phyloP scores from a whole-genome alignment of 2,113 vertebrate species.

The Okapia johnstoni region DNA sequence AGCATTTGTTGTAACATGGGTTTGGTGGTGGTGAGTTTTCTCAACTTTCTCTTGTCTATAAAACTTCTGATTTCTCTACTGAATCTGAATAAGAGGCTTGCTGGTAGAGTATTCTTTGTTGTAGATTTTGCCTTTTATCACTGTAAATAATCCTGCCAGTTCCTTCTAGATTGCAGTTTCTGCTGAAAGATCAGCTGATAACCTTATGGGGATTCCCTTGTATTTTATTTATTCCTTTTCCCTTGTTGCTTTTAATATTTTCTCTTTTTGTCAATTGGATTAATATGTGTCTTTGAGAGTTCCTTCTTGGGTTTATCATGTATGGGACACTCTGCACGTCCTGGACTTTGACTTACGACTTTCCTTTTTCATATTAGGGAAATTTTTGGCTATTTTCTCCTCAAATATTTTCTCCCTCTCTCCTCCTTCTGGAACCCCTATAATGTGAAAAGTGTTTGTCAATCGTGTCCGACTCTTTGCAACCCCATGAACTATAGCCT shows the following conservation, averaged over 20 bases:
- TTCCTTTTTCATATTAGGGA: neutral
- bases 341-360: neutral
- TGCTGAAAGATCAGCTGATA: neutral
- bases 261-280: neutral
- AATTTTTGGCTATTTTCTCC: neutral
- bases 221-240: neutral
- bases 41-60: neutral
- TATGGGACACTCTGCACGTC: neutral
- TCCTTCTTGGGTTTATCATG: neutral
- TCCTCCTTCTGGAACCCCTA: neutral
- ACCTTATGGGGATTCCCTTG: neutral
- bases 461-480: neutral
- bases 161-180: neutral
- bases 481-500: neutral
- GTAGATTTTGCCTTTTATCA: neutral
- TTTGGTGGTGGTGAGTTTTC: neutral
- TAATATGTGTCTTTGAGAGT: neutral
- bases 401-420: neutral
- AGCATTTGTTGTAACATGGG: neutral
- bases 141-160: neutral
- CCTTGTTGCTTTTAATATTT: neutral
- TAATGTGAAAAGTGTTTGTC: neutral
- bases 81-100: neutral
- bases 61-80: neutral
- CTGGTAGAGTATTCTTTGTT: neutral